Percentiles rank a stretch among this genome's conserved stretches.
These are phyloP conservation scores for Acleris sparsana DNA, from an alignment of 2,888 invertebrate species.

Conservation along the genomic window DNA sequence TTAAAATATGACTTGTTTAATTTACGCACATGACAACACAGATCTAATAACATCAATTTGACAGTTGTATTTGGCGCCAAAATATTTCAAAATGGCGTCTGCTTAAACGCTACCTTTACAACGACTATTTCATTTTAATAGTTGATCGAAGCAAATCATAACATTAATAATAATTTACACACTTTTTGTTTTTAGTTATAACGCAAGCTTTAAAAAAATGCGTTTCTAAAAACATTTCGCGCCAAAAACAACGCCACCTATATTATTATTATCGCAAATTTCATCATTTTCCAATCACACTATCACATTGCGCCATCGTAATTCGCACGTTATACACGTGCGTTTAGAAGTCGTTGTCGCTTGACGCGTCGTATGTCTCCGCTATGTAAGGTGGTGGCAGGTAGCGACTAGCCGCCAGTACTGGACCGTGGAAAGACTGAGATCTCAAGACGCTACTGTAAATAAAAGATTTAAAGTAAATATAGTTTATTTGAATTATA, in stretches of 20 bases:
- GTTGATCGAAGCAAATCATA: too few species aligned
- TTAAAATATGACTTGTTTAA: conserved; percentile 43
- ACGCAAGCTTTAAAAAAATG: neutral
- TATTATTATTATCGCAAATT: conserved; percentile 1
- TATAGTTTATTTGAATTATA: too few species aligned
- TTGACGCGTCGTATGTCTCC: conserved; percentile 76
- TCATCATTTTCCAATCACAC: conserved; percentile 26
- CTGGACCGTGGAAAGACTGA: conserved; percentile 85
- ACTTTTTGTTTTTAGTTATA: neutral
- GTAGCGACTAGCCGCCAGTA: conserved; percentile 67
- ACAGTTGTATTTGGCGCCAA: conserved; percentile 48
- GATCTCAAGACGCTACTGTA: conserved; percentile 84
- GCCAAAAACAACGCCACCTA: conserved; percentile 20
- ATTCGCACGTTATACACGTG: conserved; percentile 20
- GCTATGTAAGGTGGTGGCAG: conserved; percentile 60
- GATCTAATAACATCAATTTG: conserved; percentile 31
- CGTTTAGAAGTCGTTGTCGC: conserved; percentile 80
- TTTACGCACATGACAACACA: conserved; percentile 9
- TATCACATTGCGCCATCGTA: conserved; percentile 35
- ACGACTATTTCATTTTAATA: too few species aligned
- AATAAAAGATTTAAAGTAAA: conserved; percentile 34
- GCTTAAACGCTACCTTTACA: too few species aligned
- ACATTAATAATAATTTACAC: too few species aligned
- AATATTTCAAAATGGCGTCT: conserved; percentile 23
- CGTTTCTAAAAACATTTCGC: conserved; percentile 7